A percentile compares a stretch with the other conserved stretches of the same genome.
These are phyloP conservation scores for Caranx melampygus DNA, from an alignment of 2,113 vertebrate genomes.

Conservation along the genomic window DNA sequence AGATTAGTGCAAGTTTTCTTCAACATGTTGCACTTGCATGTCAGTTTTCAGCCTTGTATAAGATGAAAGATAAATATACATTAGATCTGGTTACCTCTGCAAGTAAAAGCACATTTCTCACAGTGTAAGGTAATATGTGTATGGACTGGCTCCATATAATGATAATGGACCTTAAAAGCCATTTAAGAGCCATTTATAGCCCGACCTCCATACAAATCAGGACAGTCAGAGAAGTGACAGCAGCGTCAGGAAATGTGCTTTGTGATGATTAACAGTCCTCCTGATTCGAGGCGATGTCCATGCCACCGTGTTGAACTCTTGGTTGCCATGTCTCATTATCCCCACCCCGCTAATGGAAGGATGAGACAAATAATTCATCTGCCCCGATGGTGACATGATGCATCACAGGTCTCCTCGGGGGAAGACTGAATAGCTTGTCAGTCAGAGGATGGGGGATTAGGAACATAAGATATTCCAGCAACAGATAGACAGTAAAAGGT, in stretches of 20 bases:
- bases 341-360: conserved; percentile 69
- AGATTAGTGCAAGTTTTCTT: conserved; percentile 1
- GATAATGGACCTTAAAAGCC: conserved; percentile 42
- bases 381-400: conserved; percentile 65
- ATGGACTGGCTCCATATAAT: conserved; percentile 3
- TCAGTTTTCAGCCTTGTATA: background rate
- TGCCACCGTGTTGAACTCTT: conserved; percentile 69
- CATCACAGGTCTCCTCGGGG: conserved; percentile 51
- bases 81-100: background rate
- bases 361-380: conserved; percentile 79
- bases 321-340: conserved; percentile 79
- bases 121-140: background rate
- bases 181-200: conserved; percentile 51
- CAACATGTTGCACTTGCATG: background rate
- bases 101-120: background rate
- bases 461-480: conserved; percentile 27
- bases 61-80: background rate
- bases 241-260: conserved; percentile 45
- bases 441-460: conserved; percentile 31
- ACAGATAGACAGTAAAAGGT: conserved; percentile 5
- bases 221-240: conserved; percentile 38
- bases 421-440: conserved; percentile 53
- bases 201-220: conserved; percentile 38
- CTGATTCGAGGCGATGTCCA: conserved; percentile 70
- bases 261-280: conserved; percentile 67